Percentiles rank a stretch among this genome's conserved stretches.
These are phyloP conservation scores for Otolemur garnettii DNA, from an alignment of 2,113 vertebrate genomes.

Conservation along the genomic window DNA sequence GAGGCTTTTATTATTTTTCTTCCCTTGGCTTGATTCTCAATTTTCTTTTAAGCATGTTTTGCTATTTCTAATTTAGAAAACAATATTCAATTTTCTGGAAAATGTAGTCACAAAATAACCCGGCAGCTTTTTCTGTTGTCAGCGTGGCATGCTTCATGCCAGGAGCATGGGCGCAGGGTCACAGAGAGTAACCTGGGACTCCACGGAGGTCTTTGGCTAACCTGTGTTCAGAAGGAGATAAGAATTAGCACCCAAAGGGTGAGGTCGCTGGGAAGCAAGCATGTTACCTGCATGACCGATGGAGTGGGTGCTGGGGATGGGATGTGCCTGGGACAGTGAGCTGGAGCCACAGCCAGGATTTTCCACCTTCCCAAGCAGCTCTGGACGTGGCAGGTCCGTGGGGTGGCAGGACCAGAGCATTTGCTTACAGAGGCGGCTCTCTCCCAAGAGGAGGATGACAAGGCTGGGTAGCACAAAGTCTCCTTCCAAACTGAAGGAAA, in stretches of 20 bases:
- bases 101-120: not conserved
- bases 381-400: not conserved
- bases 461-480: not conserved
- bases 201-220: not conserved
- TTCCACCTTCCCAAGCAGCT: not conserved
- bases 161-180: not conserved
- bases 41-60: conserved; percentile 44
- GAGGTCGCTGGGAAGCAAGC: not conserved
- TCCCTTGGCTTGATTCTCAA: conserved; percentile 25
- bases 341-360: not conserved
- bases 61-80: conserved; percentile 42
- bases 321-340: not conserved
- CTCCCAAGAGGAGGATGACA: not conserved
- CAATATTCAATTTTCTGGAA: conserved; percentile 46
- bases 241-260: not conserved
- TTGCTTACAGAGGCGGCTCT: not conserved
- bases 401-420: not conserved
- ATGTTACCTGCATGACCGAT: not conserved
- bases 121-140: not conserved
- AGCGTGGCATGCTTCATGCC: not conserved
- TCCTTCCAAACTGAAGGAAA: not conserved
- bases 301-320: not conserved
- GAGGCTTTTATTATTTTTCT: not conserved
- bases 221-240: not conserved
- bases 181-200: not conserved